Conservation (phyloP, 37 sponge, comb jelly and placozoan genomes). For the Chondrosia reniformis region DNA sequence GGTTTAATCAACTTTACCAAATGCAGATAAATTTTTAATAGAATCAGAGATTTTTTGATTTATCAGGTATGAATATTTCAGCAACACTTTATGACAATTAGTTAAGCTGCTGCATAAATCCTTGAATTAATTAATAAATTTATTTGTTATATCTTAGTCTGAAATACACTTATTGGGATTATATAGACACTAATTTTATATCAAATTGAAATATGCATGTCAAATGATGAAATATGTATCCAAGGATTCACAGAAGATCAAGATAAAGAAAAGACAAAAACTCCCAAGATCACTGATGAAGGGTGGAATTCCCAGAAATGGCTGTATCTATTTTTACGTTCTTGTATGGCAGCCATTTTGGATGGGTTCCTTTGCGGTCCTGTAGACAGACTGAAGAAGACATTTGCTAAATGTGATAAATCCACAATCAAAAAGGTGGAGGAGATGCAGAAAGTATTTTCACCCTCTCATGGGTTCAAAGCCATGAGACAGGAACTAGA, state of each 20-base stretch:
- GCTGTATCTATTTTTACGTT: conserved; percentile 56
- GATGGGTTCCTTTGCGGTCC: conserved; percentile 76
- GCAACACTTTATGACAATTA: neutral
- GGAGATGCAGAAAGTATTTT: conserved; percentile 64
- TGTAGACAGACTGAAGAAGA: conserved; percentile 79
- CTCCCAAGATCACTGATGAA: no score
- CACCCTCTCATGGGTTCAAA: conserved; percentile 74
- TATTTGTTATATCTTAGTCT: no score
- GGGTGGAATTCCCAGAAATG: conserved; percentile 67
- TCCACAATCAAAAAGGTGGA: conserved; percentile 32
- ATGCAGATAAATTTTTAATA: conserved; percentile 82
- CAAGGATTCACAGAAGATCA: conserved; percentile 57
- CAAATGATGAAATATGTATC: conserved; percentile 41
- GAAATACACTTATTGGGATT: no score
- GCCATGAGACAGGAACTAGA: conserved; percentile 71
- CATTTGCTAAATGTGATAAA: conserved; percentile 76
- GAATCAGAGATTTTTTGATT: conserved; percentile 72
- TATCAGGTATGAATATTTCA: conserved; percentile 68
- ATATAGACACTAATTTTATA: no score
- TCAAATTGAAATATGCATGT: no score
- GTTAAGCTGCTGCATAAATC: no score
- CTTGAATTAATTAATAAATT: no score
- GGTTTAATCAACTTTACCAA: conserved; percentile 93
- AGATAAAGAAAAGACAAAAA: conserved; percentile 57
- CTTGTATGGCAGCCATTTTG: conserved; percentile 79